These are phyloP conservation scores for Apis cerana DNA, from an alignment of 1,140 invertebrate genomes.

Conservation along the genomic window DNA sequence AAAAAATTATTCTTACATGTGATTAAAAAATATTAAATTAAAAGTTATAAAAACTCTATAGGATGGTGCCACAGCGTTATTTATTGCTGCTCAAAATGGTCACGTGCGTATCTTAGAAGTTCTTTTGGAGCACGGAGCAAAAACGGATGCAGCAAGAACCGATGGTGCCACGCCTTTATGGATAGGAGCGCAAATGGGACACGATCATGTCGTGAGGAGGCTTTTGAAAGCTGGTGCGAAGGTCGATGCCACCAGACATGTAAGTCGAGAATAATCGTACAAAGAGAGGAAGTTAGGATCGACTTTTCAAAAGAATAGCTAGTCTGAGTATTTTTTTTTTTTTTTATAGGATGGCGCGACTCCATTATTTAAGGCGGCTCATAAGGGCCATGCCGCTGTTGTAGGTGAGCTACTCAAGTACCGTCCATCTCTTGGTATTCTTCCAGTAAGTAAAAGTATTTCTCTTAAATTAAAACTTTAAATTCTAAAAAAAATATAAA, in stretches of 20 bases:
- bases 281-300: conserved; percentile 4
- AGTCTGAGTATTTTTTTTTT: conserved; percentile 40
- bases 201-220: conserved; percentile 89
- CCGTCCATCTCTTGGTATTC: conserved; percentile 88
- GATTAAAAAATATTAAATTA: not conserved
- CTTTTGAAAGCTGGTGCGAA: conserved; percentile 89
- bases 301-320: conserved; percentile 9
- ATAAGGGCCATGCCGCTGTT: conserved; percentile 95
- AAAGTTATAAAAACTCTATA: conserved; percentile 69
- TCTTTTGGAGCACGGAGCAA: conserved; percentile 86
- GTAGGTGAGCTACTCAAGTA: conserved; percentile 91
- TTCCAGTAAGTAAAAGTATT: conserved; percentile 85
- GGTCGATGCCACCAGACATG: conserved; percentile 91
- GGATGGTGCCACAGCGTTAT: conserved; percentile 93
- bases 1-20: not conserved
- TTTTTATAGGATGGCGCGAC: conserved; percentile 92
- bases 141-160: conserved; percentile 86
- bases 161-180: conserved; percentile 95
- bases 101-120: conserved; percentile 88
- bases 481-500: not conserved
- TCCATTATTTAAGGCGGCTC: conserved; percentile 94
- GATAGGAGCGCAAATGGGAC: conserved; percentile 97
- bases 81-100: conserved; percentile 95
- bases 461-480: not conserved
- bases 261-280: conserved; percentile 74